Conservation (phyloP, 1,140 invertebrate species). For the Hermetia illucens region DNA sequence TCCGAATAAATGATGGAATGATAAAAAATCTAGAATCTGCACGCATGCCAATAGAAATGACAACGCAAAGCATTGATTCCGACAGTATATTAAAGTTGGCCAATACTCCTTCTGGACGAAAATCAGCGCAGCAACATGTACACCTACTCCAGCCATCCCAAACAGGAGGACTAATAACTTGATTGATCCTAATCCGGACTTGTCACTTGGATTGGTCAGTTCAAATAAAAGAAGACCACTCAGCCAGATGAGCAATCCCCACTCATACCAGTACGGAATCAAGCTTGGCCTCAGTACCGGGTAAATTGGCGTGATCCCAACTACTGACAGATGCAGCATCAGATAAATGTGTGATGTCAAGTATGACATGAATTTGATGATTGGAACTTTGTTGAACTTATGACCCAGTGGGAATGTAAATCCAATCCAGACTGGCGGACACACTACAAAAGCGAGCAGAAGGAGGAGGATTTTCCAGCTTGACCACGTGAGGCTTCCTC, state of each 20-base stretch:
- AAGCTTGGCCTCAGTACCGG: conserved; percentile 58
- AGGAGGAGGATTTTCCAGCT: conserved; percentile 88
- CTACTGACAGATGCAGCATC: conserved; percentile 80
- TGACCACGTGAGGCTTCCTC: conserved; percentile 88
- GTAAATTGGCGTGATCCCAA: conserved; percentile 82
- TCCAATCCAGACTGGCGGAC: conserved; percentile 90
- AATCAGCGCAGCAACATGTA: conserved; percentile 71
- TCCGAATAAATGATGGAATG: conserved; percentile 97
- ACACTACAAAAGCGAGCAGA: conserved; percentile 80
- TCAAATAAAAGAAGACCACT: conserved; percentile 91
- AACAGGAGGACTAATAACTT: conserved; percentile 85
- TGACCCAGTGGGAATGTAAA: conserved; percentile 92
- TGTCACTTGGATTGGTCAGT: conserved; percentile 90
- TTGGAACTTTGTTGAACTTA: conserved; percentile 90
- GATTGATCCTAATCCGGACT: conserved; percentile 86
- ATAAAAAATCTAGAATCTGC: conserved; percentile 91
- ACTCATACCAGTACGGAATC: conserved; percentile 87
- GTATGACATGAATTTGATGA: conserved; percentile 99
- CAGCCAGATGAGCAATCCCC: conserved; percentile 88
- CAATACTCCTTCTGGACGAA: conserved; percentile 53
- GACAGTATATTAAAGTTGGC: conserved; percentile 74
- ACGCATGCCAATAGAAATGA: conserved; percentile 91
- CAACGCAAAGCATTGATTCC: conserved; percentile 92
- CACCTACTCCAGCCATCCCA: conserved; percentile 78
- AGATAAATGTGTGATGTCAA: conserved; percentile 96